Base-by-base conservation (phyloP, 2,797 vertebrate genomes). In the Cyclura pinguis region DNA sequence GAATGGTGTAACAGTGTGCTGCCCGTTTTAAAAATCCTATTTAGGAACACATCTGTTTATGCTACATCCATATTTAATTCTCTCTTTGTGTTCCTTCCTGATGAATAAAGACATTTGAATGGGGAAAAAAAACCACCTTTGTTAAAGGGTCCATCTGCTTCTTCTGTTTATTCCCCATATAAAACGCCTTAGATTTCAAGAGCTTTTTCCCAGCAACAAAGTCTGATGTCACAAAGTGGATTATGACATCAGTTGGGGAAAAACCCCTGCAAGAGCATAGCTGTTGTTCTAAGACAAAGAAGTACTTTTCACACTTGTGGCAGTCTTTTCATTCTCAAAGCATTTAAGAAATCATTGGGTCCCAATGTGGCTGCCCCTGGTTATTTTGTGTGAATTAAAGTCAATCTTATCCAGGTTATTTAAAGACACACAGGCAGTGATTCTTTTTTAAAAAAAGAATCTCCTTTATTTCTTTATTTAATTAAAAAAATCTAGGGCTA, bases 191-290 rank as follows among this genome's bases (percentile, higher is more conserved):
- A 72, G 24, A 88, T 92, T 91, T 91, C 0, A 80, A 92, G 82
- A 90, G 83, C 0, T 82, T 90, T 91, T 85, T 64, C 22, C 22
- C 4, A 20, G 20, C 57, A 93, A 76, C 20, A n/a, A 88, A 22
- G 12, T 88, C 20, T 93, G 92, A 94, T 93, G 89, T 94, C 93
- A 95, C 52, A 82, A 91, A 92, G 81, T 67, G 62, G 90, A 91
- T 93, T 91, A 91, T 94, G 91, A 93, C 77, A 83, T 94, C 90
- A 90, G 13, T 20, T 89, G 59, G 80, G 42, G 83, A 93, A 42
- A 93, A 76, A 76, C 27, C 84, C 7, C 80, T 77, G 24, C 73
- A 82, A 86, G 76, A 91, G 10, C 78, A 91, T 67, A 74, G 86
- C 0, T 35, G 82, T 91, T 89, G 85, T 93, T 93, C 52, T 35